Percentiles rank a stretch among this genome's conserved stretches.
phyloP scores from a whole-genome alignment of 2,888 invertebrate species.

The Alcis repandata region DNA sequence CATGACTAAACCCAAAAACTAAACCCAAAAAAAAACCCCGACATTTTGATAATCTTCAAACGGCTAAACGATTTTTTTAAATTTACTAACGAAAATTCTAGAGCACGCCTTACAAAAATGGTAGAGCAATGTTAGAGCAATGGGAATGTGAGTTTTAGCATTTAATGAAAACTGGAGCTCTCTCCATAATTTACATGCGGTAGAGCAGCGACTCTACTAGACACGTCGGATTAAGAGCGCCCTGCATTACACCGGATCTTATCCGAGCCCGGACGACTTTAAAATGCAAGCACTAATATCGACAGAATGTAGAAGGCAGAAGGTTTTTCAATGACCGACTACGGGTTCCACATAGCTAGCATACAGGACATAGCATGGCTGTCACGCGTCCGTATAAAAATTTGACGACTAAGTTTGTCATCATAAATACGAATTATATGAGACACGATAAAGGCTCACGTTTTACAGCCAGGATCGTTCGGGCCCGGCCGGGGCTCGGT shows the following conservation, averaged over 20 bases:
- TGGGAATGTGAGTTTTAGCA: conserved; percentile 57
- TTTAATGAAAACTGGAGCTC: conserved; percentile 69
- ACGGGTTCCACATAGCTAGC: too few species aligned
- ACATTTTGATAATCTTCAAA: too few species aligned
- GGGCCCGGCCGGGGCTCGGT: neutral
- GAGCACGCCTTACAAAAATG: conserved; percentile 41
- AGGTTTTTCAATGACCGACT: neutral
- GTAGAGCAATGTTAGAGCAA: conserved; percentile 40
- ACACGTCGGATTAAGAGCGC: conserved; percentile 35
- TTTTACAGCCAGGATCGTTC: neutral
- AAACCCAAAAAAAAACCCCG: too few species aligned
- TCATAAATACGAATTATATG: too few species aligned
- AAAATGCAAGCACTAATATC: neutral
- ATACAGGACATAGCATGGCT: too few species aligned
- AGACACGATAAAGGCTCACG: too few species aligned
- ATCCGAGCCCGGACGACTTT: neutral
- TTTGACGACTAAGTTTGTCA: too few species aligned
- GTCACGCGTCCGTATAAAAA: too few species aligned
- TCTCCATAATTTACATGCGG: conserved; percentile 68
- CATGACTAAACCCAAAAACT: too few species aligned
- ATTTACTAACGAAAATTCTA: conserved; percentile 27
- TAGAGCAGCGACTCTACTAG: conserved; percentile 45
- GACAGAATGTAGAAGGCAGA: neutral
- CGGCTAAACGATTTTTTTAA: too few species aligned
- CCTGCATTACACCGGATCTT: neutral